Percentiles rank a stretch among this genome's conserved stretches.
These are phyloP conservation scores for Malthinus seriepunctatus DNA, from an alignment of 2,888 invertebrate species.

Conservation along the genomic window DNA sequence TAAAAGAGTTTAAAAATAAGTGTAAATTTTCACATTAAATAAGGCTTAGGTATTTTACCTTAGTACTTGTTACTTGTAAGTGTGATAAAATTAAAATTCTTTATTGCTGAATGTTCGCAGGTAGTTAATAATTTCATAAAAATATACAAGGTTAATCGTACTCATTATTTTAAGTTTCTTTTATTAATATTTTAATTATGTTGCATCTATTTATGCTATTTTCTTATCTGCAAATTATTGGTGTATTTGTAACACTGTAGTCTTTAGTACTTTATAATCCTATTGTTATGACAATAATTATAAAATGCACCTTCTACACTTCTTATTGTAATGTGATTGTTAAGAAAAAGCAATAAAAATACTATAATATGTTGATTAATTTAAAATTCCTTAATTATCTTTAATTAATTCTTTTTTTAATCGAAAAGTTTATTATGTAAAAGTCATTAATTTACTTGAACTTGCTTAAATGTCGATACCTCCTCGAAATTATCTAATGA, in stretches of 20 bases:
- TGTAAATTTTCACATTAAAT: slow-evolving; percentile 11
- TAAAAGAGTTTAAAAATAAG: not conserved
- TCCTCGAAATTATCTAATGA: no score
- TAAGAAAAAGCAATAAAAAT: slow-evolving; percentile 30
- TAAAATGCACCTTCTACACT: slow-evolving; percentile 25
- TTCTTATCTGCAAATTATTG: not conserved
- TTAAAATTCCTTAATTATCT: not conserved
- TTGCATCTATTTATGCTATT: slow-evolving; percentile 8
- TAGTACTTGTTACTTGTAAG: not conserved
- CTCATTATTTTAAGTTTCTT: no score
- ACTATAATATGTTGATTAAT: slow-evolving; percentile 15
- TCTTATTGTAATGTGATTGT: slow-evolving; percentile 31
- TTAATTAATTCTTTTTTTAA: not conserved
- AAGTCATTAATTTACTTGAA: no score
- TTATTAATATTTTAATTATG: no score
- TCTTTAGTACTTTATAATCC: slow-evolving; percentile 10
- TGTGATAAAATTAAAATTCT: no score
- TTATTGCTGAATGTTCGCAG: no score
- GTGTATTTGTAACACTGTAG: slow-evolving; percentile 8
- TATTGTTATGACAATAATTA: slow-evolving; percentile 29
- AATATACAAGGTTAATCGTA: no score
- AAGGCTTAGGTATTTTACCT: slow-evolving; percentile 4
- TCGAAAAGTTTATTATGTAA: no score
- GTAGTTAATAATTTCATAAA: no score
- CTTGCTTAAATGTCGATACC: no score